Percentiles rank a stretch among this genome's conserved stretches.
Evolutionary conservation across 2,113 vertebrate species (phyloP).

Genomic region (Excalfactoria chinensis): DNA sequence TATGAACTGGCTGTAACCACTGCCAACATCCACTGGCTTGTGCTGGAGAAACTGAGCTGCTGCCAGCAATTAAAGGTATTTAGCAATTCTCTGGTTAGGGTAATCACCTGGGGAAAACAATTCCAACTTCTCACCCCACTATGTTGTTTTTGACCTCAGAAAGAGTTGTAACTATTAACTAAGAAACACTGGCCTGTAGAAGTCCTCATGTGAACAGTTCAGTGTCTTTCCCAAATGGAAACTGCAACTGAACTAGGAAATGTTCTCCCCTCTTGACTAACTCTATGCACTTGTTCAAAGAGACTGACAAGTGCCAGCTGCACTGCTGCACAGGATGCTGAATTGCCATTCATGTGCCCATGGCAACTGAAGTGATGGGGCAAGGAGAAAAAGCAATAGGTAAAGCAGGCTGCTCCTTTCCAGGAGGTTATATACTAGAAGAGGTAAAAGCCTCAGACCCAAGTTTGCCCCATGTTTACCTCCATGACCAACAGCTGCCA

Average conservation of each 20-base stretch:
- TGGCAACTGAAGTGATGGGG: neutral
- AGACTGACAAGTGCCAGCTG: neutral
- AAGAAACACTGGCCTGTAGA: neutral
- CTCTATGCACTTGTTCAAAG: neutral
- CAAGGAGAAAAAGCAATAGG: neutral
- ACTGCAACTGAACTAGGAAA: neutral
- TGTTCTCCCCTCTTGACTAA: neutral
- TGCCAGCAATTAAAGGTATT: conserved; percentile 22
- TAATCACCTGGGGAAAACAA: neutral
- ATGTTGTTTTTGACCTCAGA: neutral
- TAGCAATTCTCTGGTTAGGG: neutral
- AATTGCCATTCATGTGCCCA: neutral
- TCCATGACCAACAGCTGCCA: neutral
- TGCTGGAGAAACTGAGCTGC: neutral
- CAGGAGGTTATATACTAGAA: neutral
- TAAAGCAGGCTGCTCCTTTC: neutral
- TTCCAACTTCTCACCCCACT: neutral
- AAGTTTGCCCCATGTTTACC: neutral
- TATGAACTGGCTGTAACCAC: neutral
- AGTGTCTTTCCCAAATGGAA: neutral
- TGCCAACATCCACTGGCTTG: neutral
- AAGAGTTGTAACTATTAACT: neutral
- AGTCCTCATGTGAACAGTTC: neutral
- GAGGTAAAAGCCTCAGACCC: neutral
- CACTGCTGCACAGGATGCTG: neutral